These are phyloP conservation scores for Lophius piscatorius DNA, from an alignment of 2,113 vertebrate species.

Conservation along the genomic window DNA sequence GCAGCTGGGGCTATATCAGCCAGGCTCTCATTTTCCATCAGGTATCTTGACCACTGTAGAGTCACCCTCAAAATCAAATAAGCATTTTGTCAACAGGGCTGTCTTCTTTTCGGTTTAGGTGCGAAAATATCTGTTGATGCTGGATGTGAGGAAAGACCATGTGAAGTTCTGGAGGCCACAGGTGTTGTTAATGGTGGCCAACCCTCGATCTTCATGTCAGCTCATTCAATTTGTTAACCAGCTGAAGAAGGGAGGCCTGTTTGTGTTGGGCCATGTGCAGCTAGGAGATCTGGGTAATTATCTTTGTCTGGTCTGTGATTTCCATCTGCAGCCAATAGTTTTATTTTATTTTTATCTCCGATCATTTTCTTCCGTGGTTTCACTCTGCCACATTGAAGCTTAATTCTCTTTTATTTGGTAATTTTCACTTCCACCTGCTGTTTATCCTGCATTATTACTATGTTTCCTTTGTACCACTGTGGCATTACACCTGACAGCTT, in stretches of 20 bases:
- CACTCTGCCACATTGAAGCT: not conserved
- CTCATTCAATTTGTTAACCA: constrained; percentile 87
- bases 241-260: constrained; percentile 86
- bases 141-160: constrained; percentile 86
- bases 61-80: not conserved
- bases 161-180: constrained; percentile 89
- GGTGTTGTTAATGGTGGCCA: constrained; percentile 85
- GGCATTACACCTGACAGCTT: not conserved
- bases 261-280: constrained; percentile 84
- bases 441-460: constrained; percentile 34
- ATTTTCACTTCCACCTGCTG: constrained; percentile 42
- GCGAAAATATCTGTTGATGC: constrained; percentile 84
- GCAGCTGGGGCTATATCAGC: constrained; percentile 93
- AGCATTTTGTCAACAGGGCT: too few relatives aligned
- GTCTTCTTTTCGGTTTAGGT: constrained; percentile 69
- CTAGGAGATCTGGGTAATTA: constrained; percentile 84
- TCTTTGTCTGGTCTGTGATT: constrained; percentile 2
- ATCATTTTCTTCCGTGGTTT: not conserved
- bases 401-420: not conserved
- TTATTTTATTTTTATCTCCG: constrained; percentile 52
- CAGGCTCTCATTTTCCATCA: constrained; percentile 92
- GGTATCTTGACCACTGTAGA: constrained; percentile 29
- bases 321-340: constrained; percentile 20
- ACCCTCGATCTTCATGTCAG: constrained; percentile 83
- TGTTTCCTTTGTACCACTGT: constrained; percentile 1